Evolutionary conservation across 2,113 vertebrate species (phyloP), one percentile per base, ranked within the genome.

Genomic region (Taxidea taxus): DNA sequence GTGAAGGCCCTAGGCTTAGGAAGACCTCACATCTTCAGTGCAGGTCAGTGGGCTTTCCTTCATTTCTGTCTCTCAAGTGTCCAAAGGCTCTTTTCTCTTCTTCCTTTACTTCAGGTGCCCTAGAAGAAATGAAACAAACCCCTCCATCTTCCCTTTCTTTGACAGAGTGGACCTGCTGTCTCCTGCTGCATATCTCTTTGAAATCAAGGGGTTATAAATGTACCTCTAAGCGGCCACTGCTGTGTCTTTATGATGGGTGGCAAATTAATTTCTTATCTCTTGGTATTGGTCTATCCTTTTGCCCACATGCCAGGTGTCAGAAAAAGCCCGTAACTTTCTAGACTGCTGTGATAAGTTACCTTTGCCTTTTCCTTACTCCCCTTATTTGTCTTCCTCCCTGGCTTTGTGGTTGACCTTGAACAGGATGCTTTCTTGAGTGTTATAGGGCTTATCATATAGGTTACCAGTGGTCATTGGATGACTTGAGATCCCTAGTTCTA

Each of bases 201-300:
- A 97, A 97, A 97, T 97, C 81, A 97, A 97, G 70, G 78, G 80
- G 70, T 98, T 98, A 93, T 97, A 97, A 98, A 97, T 96, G 95
- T 90, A 83, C 58, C 21, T 95, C 47, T 96, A 66, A 97, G 91
- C 1, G 3, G 84, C 84, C 90, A 96, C 94, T 97, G 92, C 95
- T 97, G 11, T 88, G 97, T 89, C 98, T 98, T 98, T 98, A 97
- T 98, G 98, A 97, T 95, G 95, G 97, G 82, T 66, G 97, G 80
- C 87, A 97, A 98, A 98, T 98, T 98, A 98, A 98, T 98, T 98
- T 98, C 92, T 97, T 96, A 95, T 95, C 92, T 75, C 49, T 49
- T 91, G 92, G n/a, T 1, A 0, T 27, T 95, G 90, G 87, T 95
- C 97, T 97, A 96, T 98, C 97, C 10, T 72, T 98, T 98, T 97